These are phyloP conservation scores for Pollicipes pollicipes DNA, from an alignment of 1,140 invertebrate species.

Conservation along the genomic window DNA sequence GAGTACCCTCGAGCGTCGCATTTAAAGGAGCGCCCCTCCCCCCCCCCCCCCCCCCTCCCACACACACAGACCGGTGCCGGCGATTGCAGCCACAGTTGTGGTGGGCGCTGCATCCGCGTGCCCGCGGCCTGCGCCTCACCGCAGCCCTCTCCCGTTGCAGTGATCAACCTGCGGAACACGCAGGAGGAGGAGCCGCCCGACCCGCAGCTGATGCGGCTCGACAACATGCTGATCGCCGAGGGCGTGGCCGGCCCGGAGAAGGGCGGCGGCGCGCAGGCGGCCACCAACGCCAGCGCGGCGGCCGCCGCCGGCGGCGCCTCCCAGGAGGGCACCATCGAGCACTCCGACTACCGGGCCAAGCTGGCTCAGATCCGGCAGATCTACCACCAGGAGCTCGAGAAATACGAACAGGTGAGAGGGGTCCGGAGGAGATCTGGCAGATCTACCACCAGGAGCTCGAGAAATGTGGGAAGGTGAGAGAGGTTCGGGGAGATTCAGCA, in stretches of 20 bases:
- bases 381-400: constrained; percentile 97
- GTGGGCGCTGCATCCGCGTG: too few relatives aligned
- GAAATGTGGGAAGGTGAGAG: constrained; percentile 78
- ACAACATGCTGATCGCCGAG: constrained; percentile 99
- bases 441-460: too few relatives aligned
- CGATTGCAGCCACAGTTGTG: too few relatives aligned
- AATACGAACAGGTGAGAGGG: constrained; percentile 69
- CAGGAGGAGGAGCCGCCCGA: constrained; percentile 98
- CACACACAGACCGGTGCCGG: too few relatives aligned
- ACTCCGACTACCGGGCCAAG: constrained; percentile 97
- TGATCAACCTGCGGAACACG: constrained; percentile 82
- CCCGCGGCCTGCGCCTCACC: neutral
- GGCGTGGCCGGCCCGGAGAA: constrained; percentile 96
- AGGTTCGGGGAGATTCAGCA: too few relatives aligned
- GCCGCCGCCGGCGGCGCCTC: constrained; percentile 48
- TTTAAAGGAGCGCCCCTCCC: too few relatives aligned
- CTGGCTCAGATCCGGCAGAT: constrained; percentile 97
- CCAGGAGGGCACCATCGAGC: constrained; percentile 85
- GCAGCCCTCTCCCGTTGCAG: constrained; percentile 5
- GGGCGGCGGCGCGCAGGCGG: constrained; percentile 75
- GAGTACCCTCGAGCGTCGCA: too few relatives aligned
- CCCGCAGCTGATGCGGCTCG: constrained; percentile 93
- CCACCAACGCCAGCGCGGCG: constrained; percentile 74
- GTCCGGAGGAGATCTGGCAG: too few relatives aligned
- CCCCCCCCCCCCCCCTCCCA: too few relatives aligned